These are phyloP conservation scores for Drosophila murphyi DNA, from an alignment of 1,140 invertebrate genomes.

Conservation along the genomic window DNA sequence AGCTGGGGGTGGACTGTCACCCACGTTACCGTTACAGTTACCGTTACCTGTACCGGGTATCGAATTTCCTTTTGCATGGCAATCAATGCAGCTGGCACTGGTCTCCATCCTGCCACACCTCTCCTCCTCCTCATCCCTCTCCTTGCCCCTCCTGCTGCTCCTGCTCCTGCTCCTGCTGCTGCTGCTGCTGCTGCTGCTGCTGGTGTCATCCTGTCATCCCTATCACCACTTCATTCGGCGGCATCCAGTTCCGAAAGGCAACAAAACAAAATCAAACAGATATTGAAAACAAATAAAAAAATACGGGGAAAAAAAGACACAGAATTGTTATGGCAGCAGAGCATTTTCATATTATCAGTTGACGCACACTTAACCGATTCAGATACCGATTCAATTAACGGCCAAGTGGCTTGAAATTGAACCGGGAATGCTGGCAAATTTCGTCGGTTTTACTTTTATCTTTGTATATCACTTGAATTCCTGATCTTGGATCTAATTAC, in stretches of 20 bases:
- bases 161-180: not conserved
- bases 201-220: not conserved
- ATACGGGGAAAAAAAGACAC: not conserved
- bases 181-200: not conserved
- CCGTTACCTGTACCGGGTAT: slow-evolving; percentile 40
- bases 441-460: no score
- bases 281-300: not conserved
- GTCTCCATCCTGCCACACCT: not conserved
- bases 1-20: not conserved
- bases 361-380: slow-evolving; percentile 5
- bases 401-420: slow-evolving; percentile 1
- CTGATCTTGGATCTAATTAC: no score
- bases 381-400: not conserved
- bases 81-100: slow-evolving; percentile 39
- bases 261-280: not conserved
- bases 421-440: not conserved
- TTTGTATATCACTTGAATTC: no score
- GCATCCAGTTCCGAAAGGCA: slow-evolving; percentile 3
- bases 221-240: not conserved
- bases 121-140: not conserved
- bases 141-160: no score
- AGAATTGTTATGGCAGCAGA: slow-evolving; percentile 17
- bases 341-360: slow-evolving; percentile 7
- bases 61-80: slow-evolving; percentile 38
- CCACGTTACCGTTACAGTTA: slow-evolving; percentile 16